phyloP scores from a whole-genome alignment of 2,113 vertebrate genomes.

The Sarotherodon lohbergeri region DNA sequence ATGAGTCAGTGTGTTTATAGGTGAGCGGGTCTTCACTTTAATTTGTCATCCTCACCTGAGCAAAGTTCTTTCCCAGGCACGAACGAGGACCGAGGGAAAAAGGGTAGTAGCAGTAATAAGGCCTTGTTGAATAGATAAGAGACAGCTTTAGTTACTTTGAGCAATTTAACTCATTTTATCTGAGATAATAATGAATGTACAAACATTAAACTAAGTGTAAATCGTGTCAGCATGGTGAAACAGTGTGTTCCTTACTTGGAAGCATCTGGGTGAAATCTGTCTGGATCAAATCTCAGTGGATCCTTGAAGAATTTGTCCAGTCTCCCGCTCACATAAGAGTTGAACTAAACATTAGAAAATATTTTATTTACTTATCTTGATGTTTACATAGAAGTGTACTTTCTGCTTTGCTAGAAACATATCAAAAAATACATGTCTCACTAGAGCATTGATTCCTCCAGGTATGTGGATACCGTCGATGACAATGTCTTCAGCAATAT shows the following conservation, averaged over 20 bases:
- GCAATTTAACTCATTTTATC: neutral
- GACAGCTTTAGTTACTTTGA: fast-evolving
- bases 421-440: conserved; percentile 9
- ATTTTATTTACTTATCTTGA: neutral
- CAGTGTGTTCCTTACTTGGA: conserved; percentile 76
- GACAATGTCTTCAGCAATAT: conserved; percentile 65
- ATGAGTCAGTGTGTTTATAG: neutral
- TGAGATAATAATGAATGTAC: fast-evolving
- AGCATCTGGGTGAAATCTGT: conserved; percentile 83
- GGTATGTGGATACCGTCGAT: conserved; percentile 77
- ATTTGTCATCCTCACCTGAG: neutral
- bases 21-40: fast-evolving
- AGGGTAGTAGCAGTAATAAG: conserved; percentile 81
- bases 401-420: neutral
- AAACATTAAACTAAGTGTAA: neutral
- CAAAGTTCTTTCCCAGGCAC: conserved; percentile 81
- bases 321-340: conserved; percentile 75
- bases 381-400: neutral
- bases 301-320: conserved; percentile 79
- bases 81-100: conserved; percentile 86
- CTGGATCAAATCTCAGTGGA: conserved; percentile 77
- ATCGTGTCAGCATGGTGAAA: neutral
- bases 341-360: conserved; percentile 70
- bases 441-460: conserved; percentile 2
- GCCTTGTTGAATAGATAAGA: conserved; percentile 44